Base-by-base conservation (phyloP, 2,797 vertebrate genomes). In the Catostomus latipinnis region DNA sequence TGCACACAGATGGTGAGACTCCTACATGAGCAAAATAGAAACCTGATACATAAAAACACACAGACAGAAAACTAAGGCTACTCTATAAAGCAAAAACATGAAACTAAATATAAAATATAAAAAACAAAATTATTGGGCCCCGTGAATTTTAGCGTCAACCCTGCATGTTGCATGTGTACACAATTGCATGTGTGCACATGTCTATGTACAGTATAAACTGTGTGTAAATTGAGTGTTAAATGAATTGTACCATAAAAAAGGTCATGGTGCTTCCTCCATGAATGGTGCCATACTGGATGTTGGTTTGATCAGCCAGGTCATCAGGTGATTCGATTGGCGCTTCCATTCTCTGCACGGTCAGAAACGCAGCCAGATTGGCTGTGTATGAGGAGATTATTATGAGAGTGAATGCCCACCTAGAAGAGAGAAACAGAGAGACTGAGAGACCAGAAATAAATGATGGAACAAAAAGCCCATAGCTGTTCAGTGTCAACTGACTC, bases 321-420 rank as follows among this genome's bases (percentile, higher is more conserved):
- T 98, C 97, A 0, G 96, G 96, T 0, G 97, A 98, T 90, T 97
- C 97, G 6, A 98, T 96, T 1, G 97, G 97, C 75, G 93, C 96
- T 93, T 98, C 97, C 97, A 98, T 98, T 86, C 97, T 94, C 91
- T 98, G 96, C 84, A 98, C 97, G 0, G 97, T 98, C 78, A 98
- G 93, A 90, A 98, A 98, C 69, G 97, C 97, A 0, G 97, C 97
- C 87, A 98, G 93, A 89, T 98, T 98, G 87, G 97, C 97, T 74
- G 97, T 98, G 92, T 98, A 98, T 81, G 97, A 98, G 53, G 96
- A 98, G 93, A 98, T 97, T 90, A 98, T 98, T 90, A 98, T 98
- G 85, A 98, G 92, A 6, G 97, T 98, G 90, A 98, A 98, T 1
- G 96, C 96, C 97, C 96, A 98, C 97, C 97, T 97, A 90, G 62